Percentiles rank a stretch among this genome's conserved stretches.
phyloP scores from a whole-genome alignment of 2,888 invertebrate genomes.

The Meiosimyza platycephala region DNA sequence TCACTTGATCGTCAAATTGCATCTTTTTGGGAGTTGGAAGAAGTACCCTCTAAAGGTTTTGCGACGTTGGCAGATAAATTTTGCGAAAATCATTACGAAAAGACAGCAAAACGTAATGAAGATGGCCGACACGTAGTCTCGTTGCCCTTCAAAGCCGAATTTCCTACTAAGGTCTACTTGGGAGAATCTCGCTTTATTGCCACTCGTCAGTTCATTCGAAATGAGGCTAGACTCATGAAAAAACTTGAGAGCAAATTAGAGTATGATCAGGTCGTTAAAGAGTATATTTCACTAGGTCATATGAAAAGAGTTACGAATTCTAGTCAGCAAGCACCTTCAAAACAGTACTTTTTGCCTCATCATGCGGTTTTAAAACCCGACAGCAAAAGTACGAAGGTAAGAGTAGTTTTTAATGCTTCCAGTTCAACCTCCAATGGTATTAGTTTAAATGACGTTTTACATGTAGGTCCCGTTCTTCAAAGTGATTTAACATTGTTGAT shows the following conservation, averaged over 20 bases:
- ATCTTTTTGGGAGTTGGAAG: background rate
- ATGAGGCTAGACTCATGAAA: no score
- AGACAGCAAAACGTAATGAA: background rate
- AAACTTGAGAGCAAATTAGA: no score
- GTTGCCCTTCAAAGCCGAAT: slow-evolving; percentile 15
- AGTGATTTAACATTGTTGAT: slow-evolving; percentile 16
- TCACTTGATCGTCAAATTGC: background rate
- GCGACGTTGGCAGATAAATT: slow-evolving; percentile 1
- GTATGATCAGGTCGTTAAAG: no score
- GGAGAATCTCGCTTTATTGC: no score
- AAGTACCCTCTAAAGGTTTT: background rate
- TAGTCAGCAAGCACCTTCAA: no score
- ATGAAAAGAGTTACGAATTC: no score
- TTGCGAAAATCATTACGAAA: slow-evolving; percentile 16
- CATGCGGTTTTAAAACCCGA: slow-evolving; percentile 28
- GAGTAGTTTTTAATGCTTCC: slow-evolving; percentile 45
- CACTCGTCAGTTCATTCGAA: no score
- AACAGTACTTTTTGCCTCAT: slow-evolving; percentile 40
- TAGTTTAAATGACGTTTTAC: background rate
- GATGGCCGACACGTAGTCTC: slow-evolving; percentile 23
- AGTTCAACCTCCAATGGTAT: slow-evolving; percentile 32
- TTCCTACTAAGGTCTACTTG: no score
- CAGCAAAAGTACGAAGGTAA: slow-evolving; percentile 39
- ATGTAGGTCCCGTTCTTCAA: slow-evolving; percentile 28
- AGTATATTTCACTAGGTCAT: no score